Conservation (phyloP, 2,797 vertebrate species). For the Melanotaenia boesemani region DNA sequence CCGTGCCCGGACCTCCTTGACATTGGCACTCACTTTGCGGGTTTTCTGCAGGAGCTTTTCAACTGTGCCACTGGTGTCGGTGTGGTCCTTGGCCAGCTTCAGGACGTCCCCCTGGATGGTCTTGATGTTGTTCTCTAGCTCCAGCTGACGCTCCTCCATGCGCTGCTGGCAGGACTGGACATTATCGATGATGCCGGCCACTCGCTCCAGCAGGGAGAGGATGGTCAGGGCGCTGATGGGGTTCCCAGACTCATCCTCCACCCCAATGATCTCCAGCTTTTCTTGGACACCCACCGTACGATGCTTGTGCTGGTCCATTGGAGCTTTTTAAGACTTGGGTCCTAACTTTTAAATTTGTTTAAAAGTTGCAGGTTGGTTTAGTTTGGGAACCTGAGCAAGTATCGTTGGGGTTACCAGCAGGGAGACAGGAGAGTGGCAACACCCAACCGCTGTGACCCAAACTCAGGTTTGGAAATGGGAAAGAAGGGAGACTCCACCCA, state of each 20-base stretch:
- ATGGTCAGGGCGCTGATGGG: conserved; percentile 90
- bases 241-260: conserved; percentile 91
- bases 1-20: conserved; percentile 92
- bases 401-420: conserved; percentile 28
- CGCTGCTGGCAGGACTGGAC: conserved; percentile 95
- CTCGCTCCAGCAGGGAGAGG: conserved; percentile 94
- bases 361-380: background rate
- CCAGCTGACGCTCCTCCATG: conserved; percentile 93
- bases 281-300: conserved; percentile 63
- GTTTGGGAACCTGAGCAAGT: background rate
- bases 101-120: conserved; percentile 93
- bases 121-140: conserved; percentile 91
- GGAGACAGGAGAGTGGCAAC: conserved; percentile 48
- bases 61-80: conserved; percentile 87
- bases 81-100: conserved; percentile 92
- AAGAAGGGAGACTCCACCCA: conserved; percentile 79
- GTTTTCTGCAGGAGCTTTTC: conserved; percentile 96
- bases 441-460: conserved; percentile 75
- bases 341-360: background rate
- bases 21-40: conserved; percentile 92
- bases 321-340: background rate
- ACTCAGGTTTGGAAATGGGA: conserved; percentile 73
- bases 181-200: conserved; percentile 93
- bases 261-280: conserved; percentile 80
- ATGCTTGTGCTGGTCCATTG: conserved; percentile 75